Evolutionary conservation across 2,888 invertebrate genomes (phyloP), one percentile per base, ranked within the genome.

Genomic region (Oasisia sp.): DNA sequence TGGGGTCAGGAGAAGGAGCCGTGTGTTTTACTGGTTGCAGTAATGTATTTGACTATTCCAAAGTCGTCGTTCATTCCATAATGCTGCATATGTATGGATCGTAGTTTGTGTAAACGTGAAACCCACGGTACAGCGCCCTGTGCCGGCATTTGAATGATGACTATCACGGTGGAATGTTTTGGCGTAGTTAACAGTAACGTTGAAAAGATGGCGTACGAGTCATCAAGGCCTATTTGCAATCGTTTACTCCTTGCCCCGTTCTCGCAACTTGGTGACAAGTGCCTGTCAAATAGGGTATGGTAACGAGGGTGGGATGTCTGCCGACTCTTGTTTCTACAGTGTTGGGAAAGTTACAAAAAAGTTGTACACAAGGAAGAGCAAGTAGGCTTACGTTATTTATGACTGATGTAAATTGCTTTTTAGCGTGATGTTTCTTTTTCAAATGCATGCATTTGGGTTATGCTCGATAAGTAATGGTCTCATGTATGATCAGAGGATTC

Each of bases 21-120:
- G 0, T 50, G 14, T 50, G 74, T 19, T 7, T 74, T 74, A 27
- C 74, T 74, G 74, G 74, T 74, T 74, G 74, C 74, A 74, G 74
- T 74, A 74, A 74, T 74, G 19, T 74, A 74, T 74, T 74, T 74
- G 74, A 74, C 74, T 74, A 74, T 74, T 74, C 74, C 74, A 74
- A 74, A 74, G 74, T 74, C 5, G 74, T 74, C 5, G 74, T 74
- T 74, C 74, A 74, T 74, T 74, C 74, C 74, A 74, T 27, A n/a
- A 74, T 74, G 74, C 27, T 19, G 74, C 74, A 19, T 74, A n/a
- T 74, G n/a, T n/a, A 19, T 19, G 74, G 74, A 74, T 27, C 27
- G 27, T 5, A 4, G 27, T 74, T 74, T 74, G 19, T 19, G n/a
- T 74, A 27, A 4, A 19, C 19, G 19, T 74, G 19, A 74, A 19